phyloP scores from a whole-genome alignment of 2,797 vertebrate genomes.

The Sarcophilus harrisii region DNA sequence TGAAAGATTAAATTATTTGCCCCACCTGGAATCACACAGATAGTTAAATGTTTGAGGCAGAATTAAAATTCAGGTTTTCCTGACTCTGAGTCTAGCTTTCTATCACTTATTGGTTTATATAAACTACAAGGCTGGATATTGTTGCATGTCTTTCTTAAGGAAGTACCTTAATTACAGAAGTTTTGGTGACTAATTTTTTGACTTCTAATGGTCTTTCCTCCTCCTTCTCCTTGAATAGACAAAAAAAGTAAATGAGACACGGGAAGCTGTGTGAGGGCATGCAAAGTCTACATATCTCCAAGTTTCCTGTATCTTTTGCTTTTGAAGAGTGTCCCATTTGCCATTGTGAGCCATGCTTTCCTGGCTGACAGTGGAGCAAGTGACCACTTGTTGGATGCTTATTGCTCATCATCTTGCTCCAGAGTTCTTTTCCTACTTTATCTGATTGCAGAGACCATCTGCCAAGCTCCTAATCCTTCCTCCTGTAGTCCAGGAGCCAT shows the following conservation, averaged over 20 bases:
- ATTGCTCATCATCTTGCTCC: background rate
- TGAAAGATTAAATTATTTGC: background rate
- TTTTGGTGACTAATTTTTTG: conserved; percentile 49
- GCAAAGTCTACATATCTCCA: background rate
- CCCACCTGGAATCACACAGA: background rate
- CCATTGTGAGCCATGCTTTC: background rate
- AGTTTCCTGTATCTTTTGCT: background rate
- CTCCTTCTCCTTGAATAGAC: background rate
- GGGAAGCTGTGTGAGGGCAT: background rate
- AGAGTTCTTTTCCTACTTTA: background rate
- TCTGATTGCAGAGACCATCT: background rate
- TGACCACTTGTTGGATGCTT: background rate
- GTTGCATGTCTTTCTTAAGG: conserved; percentile 8
- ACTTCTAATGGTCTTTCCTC: background rate
- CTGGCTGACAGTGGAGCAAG: background rate
- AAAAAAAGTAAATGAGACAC: background rate
- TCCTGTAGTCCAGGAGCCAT: background rate
- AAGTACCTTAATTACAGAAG: conserved; percentile 49
- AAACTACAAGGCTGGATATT: conserved; percentile 49
- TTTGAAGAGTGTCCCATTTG: background rate
- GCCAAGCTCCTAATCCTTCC: background rate
- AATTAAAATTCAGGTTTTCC: background rate
- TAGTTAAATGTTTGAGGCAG: background rate
- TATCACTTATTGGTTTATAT: conserved; percentile 4
- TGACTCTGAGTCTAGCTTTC: background rate